These are phyloP conservation scores for Drosophila tripunctata DNA, from an alignment of 2,888 invertebrate genomes.

Conservation along the genomic window DNA sequence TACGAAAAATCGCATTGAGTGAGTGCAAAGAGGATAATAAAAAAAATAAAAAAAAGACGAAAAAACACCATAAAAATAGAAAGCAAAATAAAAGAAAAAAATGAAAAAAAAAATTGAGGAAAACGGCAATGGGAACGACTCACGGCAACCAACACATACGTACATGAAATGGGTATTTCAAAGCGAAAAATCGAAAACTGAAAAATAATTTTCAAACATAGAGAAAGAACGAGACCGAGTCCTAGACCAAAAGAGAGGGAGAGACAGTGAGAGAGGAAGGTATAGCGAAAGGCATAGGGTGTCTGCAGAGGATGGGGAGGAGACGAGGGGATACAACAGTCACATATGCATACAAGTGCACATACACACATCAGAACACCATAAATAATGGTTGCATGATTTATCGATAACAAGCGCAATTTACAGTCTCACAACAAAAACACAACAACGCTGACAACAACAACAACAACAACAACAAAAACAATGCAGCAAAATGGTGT, in stretches of 20 bases:
- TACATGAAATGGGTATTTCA: conserved; percentile 78
- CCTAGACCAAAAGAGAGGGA: no score
- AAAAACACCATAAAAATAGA: conserved; percentile 40
- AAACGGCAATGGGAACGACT: conserved; percentile 38
- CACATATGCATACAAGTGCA: conserved; percentile 73
- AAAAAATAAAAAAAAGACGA: conserved; percentile 31
- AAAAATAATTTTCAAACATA: conserved; percentile 75
- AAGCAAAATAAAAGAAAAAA: conserved; percentile 12
- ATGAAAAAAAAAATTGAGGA: conserved; percentile 50
- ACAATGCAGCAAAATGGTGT: conserved; percentile 60
- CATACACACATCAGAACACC: conserved; percentile 72
- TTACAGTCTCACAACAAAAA: conserved; percentile 76
- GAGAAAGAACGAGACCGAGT: conserved; percentile 1
- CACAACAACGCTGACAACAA: conserved; percentile 57
- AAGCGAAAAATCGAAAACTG: conserved; percentile 81
- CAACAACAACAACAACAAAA: conserved; percentile 55
- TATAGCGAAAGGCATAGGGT: neutral
- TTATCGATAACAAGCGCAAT: conserved; percentile 84
- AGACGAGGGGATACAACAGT: conserved; percentile 44
- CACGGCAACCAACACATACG: conserved; percentile 37
- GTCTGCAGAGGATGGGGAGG: neutral
- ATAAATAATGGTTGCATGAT: conserved; percentile 84
- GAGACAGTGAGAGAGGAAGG: neutral
- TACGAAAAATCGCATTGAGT: conserved; percentile 73
- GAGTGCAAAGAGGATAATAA: conserved; percentile 48